Evolutionary conservation across 2,888 invertebrate genomes (phyloP).

Genomic region (Therioaphis trifolii): DNA sequence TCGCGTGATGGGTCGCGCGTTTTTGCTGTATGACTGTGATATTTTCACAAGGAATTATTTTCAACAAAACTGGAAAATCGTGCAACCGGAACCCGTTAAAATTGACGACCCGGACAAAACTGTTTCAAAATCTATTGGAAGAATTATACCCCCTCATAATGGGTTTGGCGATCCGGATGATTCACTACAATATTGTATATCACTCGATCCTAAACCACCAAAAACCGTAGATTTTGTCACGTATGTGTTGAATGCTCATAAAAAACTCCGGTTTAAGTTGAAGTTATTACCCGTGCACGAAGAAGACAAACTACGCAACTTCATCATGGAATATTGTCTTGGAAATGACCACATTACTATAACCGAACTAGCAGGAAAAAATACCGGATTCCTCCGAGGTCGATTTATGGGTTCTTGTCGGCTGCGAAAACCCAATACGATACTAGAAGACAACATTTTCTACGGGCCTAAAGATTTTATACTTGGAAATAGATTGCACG

Average conservation of each 20-base stretch:
- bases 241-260: constrained; percentile 65
- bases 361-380: constrained; percentile 78
- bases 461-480: constrained; percentile 84
- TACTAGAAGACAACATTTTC: constrained; percentile 78
- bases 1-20: constrained; percentile 77
- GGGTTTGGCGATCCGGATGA: constrained; percentile 83
- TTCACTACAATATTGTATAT: constrained; percentile 78
- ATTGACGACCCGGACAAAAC: constrained; percentile 60
- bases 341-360: constrained; percentile 82
- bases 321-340: constrained; percentile 81
- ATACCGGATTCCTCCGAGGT: constrained; percentile 83
- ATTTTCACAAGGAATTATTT: constrained; percentile 82
- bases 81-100: constrained; percentile 69
- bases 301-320: constrained; percentile 80
- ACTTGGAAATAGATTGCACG: constrained; percentile 73
- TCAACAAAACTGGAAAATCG: constrained; percentile 70
- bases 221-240: constrained; percentile 69
- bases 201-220: constrained; percentile 78
- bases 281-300: constrained; percentile 82
- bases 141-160: constrained; percentile 75
- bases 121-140: no score
- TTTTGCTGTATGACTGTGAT: constrained; percentile 84
- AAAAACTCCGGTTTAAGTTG: constrained; percentile 80
- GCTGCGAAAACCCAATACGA: constrained; percentile 77
- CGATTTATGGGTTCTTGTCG: constrained; percentile 78